Evolutionary conservation across 2,888 invertebrate genomes (phyloP).

Genomic region (Apamea anceps): DNA sequence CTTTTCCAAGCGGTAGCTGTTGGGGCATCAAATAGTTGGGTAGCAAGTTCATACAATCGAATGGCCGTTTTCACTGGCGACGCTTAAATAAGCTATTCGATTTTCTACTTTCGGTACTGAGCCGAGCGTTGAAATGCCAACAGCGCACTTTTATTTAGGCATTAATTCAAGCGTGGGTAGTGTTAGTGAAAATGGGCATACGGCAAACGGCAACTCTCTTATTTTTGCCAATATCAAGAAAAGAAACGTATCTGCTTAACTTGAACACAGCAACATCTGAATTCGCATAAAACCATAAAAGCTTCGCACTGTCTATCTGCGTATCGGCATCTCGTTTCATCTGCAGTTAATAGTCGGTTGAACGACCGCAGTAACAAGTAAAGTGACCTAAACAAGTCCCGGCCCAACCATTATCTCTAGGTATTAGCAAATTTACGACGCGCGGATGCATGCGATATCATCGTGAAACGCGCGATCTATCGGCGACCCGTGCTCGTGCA

Average conservation of each 20-base stretch:
- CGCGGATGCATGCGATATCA: slow-evolving; percentile 72
- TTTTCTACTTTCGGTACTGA: neutral
- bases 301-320: slow-evolving; percentile 2
- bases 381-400: slow-evolving; percentile 74
- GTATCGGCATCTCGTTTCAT: slow-evolving; percentile 38
- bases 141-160: too few relatives aligned
- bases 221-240: neutral
- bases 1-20: neutral
- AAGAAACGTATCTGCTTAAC: neutral
- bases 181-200: neutral
- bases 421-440: slow-evolving; percentile 82
- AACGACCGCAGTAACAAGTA: slow-evolving; percentile 80
- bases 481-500: slow-evolving; percentile 16
- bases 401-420: slow-evolving; percentile 81
- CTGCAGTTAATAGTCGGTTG: slow-evolving; percentile 70
- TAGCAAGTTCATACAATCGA: neutral
- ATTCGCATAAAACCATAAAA: slow-evolving; percentile 16
- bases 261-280: neutral
- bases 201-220: neutral
- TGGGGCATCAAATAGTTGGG: neutral
- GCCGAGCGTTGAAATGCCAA: neutral
- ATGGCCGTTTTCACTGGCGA: neutral
- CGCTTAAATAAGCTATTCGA: neutral
- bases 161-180: neutral
- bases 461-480: slow-evolving; percentile 31